phyloP scores from a whole-genome alignment of 2,888 invertebrate genomes.

The Tachina grossa region DNA sequence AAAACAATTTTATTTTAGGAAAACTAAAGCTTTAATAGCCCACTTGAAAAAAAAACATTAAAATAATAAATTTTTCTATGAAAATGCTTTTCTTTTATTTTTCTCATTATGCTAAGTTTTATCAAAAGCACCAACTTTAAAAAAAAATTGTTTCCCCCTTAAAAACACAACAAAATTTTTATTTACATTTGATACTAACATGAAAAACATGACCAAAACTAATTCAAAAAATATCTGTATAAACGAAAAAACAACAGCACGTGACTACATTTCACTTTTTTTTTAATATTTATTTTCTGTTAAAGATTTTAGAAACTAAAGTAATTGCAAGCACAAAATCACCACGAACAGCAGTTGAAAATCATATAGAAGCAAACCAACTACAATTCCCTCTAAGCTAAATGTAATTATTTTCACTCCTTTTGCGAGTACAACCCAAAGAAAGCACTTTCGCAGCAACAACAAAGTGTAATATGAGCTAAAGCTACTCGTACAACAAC shows the following conservation, averaged over 20 bases:
- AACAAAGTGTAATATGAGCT: slow-evolving; percentile 47
- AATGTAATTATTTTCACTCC: slow-evolving; percentile 10
- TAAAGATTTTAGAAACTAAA: not conserved
- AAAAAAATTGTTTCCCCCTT: not conserved
- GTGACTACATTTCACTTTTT: slow-evolving; percentile 56
- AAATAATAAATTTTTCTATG: no score
- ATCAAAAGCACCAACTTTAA: no score
- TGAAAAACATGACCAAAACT: slow-evolving; percentile 40
- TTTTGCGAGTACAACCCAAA: not conserved
- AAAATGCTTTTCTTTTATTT: no score
- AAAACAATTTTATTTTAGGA: no score
- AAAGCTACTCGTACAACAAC: not conserved
- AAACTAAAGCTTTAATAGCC: no score
- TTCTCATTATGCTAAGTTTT: no score
- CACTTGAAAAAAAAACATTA: no score
- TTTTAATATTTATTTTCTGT: not conserved
- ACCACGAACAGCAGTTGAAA: slow-evolving; percentile 37
- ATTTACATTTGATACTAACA: slow-evolving; percentile 19
- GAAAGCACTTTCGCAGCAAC: slow-evolving; percentile 3
- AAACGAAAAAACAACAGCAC: slow-evolving; percentile 40
- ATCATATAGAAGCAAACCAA: slow-evolving; percentile 34
- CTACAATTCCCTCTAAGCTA: slow-evolving; percentile 47
- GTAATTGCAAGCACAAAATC: not conserved
- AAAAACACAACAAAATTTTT: not conserved
- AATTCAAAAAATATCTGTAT: slow-evolving; percentile 17